Conservation (phyloP, 2,888 invertebrate species). For the Eilema caniola region DNA sequence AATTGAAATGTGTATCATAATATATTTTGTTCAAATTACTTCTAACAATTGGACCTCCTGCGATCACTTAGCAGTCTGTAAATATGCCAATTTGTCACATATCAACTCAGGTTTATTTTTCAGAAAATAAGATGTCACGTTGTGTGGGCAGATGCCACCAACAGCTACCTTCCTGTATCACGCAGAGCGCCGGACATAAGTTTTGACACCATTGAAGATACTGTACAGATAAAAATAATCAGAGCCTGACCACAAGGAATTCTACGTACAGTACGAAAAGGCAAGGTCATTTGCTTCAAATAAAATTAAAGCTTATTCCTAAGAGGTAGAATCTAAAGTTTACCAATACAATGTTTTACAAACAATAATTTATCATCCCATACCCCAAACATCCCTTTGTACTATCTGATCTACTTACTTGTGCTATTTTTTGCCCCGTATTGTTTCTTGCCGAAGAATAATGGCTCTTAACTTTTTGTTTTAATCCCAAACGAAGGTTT, state of each 20-base stretch:
- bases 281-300: constrained; percentile 25
- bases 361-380: constrained; percentile 76
- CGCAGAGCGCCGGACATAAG: constrained; percentile 80
- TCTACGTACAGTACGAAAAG: constrained; percentile 45
- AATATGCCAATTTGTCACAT: constrained; percentile 76
- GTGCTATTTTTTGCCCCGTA: constrained; percentile 73
- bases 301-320: constrained; percentile 45
- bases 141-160: constrained; percentile 80
- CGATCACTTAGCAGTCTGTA: constrained; percentile 57
- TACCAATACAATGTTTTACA: constrained; percentile 51
- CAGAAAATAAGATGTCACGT: constrained; percentile 77
- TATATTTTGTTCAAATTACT: constrained; percentile 59
- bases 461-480: constrained; percentile 79
- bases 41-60: constrained; percentile 77
- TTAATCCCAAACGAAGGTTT: constrained; percentile 64
- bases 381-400: constrained; percentile 75
- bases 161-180: constrained; percentile 82
- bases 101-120: constrained; percentile 66
- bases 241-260: constrained; percentile 75
- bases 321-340: constrained; percentile 16
- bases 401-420: constrained; percentile 83
- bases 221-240: constrained; percentile 80
- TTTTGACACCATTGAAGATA: constrained; percentile 85
- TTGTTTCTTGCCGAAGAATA: constrained; percentile 72
- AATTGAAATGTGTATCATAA: constrained; percentile 49